Evolutionary conservation across 2,888 invertebrate genomes (phyloP), one percentile per base, ranked within the genome.

Genomic region (Drosophila greeni): DNA sequence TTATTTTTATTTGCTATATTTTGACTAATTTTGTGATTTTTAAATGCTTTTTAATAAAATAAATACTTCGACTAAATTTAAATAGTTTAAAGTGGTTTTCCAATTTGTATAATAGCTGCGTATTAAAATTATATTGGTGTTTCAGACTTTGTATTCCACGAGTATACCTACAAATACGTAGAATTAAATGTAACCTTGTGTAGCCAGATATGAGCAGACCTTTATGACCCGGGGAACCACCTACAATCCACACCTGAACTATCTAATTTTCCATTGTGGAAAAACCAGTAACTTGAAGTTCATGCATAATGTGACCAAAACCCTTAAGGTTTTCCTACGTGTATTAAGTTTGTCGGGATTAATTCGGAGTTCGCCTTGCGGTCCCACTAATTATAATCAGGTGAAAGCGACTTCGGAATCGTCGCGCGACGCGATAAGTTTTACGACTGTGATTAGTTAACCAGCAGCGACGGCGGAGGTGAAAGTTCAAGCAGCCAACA

Each of bases 401-500:
- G 69, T 69, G 69, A 69, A 69, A 69, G 69, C 57, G 39, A 65
- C 59, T 33, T 29, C 33, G 54, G 29, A 47, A 40, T 33, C 14
- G 56, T 53, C 43, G 48, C 59, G 42, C 65, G 53, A 54, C 40
- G 33, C 52, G 68, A 66, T 66, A 64, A 66, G 66, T 29, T 39
- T 47, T 8, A 62, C 43, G 37, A 53, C n/a, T 39, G 23, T 55
- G 64, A 74, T 73, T 78, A 73, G 68, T 70, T 57, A 70, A 76
- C 68, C 37, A 61, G 36, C 48, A 45, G 45, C 53, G 52, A 66
- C 59, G 66, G 29, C n/a, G 45, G 47, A 45, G 79, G 79, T 79
- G 79, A 79, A 79, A 79, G 82, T 82, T 81, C 80, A 75, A 33
- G 42, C 43, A 53, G 34, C 34, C 12, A 75, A 66, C 37, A 81